These are phyloP conservation scores for Myotis yumanensis DNA, from an alignment of 2,113 vertebrate genomes.

Conservation along the genomic window DNA sequence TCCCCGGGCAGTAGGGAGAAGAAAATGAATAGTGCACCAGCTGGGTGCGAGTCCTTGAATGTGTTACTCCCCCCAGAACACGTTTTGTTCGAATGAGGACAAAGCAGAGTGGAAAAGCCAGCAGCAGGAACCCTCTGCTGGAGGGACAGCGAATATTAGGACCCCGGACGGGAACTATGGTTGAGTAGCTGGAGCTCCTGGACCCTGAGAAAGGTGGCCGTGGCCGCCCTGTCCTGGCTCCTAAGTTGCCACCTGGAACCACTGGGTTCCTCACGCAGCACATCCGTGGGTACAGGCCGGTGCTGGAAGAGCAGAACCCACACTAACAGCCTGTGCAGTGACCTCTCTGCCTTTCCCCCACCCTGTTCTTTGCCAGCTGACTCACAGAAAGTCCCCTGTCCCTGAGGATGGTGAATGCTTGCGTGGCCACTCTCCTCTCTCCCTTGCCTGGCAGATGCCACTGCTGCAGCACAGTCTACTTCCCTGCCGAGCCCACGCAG, in stretches of 20 bases:
- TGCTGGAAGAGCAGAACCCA: neutral
- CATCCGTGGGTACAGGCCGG: neutral
- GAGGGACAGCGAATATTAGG: neutral
- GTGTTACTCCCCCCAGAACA: neutral
- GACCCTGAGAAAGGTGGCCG: neutral
- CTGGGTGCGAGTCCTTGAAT: neutral
- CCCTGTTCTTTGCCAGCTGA: neutral
- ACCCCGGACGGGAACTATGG: neutral
- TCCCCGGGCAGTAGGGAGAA: neutral
- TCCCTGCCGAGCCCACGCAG: neutral
- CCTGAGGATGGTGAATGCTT: neutral
- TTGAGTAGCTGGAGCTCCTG: neutral
- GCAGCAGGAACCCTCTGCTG: neutral
- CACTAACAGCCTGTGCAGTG: neutral
- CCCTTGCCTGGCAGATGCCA: neutral
- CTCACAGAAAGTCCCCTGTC: neutral
- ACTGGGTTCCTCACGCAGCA: neutral
- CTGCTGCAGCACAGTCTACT: neutral
- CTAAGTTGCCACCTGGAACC: neutral
- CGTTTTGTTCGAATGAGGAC: neutral
- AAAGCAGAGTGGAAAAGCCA: neutral
- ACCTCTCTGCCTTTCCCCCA: accelerated
- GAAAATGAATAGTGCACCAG: neutral
- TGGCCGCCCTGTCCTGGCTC: neutral
- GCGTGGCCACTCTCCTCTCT: neutral